Evolutionary conservation across 1,140 invertebrate genomes (phyloP), one percentile per base, ranked within the genome.

Genomic region (Monochamus saltuarius): DNA sequence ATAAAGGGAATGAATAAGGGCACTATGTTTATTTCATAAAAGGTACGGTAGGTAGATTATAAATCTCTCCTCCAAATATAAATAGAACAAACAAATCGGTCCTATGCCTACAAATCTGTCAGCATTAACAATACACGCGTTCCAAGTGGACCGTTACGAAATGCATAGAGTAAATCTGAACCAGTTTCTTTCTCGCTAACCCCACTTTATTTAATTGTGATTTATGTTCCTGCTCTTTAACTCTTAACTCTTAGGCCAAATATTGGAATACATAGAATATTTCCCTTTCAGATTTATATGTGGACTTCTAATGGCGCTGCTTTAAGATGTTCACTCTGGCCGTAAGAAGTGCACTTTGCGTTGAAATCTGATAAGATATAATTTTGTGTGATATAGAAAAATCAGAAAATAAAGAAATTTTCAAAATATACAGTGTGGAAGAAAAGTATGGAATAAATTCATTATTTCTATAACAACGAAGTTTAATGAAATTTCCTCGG

Each of bases 81-180:
- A 62, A 62, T 62, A 62, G 56, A 62, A 64, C 62, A 57, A 64
- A 29, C 22, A 29, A 51, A 64, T 59, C 62, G 52, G 14, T 45
- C 62, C 62, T 57, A 40, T 51, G 58, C 53, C 62, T 64, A 64
- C 57, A 64, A 64, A 64, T 64, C 62, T 64, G 62, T 64, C 62
- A 64, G 51, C 56, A 39, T 34, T 17, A 55, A 64, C 62, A 64
- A 64, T 64, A 59, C 56, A 59, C 56, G 50, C 62, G 50, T 59
- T 47, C 37, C 50, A 59, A 59, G 56, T 56, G 62, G 53, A 64
- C 62, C 62, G 62, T 59, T 64, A 51, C 57, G 53, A 58, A 63
- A 63, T 39, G 61, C 45, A 58, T 49, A 54, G 38, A 58, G 29
- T 36, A 49, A 64, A 59, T 56, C 51, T 40, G 39, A 54, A 59